Percentiles rank a stretch among this genome's conserved stretches.
phyloP scores from a whole-genome alignment of 30 jellyfish, hydroid and myxozoan genomes.

The Turritopsis rubra region DNA sequence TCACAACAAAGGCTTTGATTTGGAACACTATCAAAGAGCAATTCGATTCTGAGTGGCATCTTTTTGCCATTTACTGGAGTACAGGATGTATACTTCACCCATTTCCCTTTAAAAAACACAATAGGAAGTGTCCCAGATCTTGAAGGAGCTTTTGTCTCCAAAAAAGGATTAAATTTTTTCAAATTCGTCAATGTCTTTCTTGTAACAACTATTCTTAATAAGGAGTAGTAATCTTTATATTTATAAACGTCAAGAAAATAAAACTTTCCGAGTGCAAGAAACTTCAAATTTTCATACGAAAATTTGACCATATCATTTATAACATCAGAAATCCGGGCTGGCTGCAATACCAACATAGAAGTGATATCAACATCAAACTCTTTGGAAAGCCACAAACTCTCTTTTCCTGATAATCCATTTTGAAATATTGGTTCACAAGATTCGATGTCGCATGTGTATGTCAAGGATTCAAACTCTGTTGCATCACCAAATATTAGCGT shows the following conservation, averaged over 20 bases:
- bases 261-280: slow-evolving; percentile 1
- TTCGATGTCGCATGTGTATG: neutral
- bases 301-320: neutral
- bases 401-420: neutral
- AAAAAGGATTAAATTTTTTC: slow-evolving; percentile 8
- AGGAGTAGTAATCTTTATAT: neutral
- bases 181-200: neutral
- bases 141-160: slow-evolving; percentile 18
- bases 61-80: neutral
- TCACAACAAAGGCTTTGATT: neutral
- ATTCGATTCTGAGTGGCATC: neutral
- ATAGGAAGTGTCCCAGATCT: slow-evolving; percentile 8
- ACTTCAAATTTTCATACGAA: neutral
- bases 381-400: neutral
- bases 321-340: neutral
- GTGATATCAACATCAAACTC: neutral
- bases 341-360: neutral
- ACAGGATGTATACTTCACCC: neutral
- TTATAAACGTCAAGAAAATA: neutral
- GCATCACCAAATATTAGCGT: neutral
- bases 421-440: neutral
- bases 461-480: neutral
- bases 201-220: neutral
- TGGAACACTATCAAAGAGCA: slow-evolving; percentile 5
- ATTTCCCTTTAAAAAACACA: slow-evolving; percentile 10